Percentiles rank a stretch among this genome's conserved stretches.
These are phyloP conservation scores for Diarsia rubi DNA, from an alignment of 2,888 invertebrate species.

Conservation along the genomic window DNA sequence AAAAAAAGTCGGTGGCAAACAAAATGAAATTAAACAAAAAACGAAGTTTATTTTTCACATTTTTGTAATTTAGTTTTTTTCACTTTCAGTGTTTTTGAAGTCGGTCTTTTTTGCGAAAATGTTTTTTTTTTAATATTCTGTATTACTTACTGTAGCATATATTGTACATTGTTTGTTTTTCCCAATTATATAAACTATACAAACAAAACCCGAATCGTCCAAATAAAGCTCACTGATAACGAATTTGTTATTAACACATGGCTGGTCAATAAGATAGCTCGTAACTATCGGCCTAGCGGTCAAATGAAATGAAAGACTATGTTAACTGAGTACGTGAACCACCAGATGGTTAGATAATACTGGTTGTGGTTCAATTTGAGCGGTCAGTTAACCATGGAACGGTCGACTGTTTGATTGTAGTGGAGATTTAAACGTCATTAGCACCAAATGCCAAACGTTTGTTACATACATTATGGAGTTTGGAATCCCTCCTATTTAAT, in stretches of 20 bases:
- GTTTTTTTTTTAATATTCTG: too few relatives aligned
- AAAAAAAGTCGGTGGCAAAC: too few relatives aligned
- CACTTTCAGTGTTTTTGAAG: too few relatives aligned
- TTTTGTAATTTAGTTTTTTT: too few relatives aligned
- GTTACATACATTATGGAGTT: slow-evolving; percentile 12
- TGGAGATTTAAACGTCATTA: slow-evolving; percentile 25
- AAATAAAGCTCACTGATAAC: slow-evolving; percentile 42
- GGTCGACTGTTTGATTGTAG: slow-evolving; percentile 43
- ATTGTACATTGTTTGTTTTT: too few relatives aligned
- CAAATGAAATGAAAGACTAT: slow-evolving; percentile 47
- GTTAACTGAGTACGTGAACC: slow-evolving; percentile 38
- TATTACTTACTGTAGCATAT: too few relatives aligned
- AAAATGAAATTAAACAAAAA: too few relatives aligned
- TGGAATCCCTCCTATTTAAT: too few relatives aligned
- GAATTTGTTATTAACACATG: slow-evolving; percentile 46
- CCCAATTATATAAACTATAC: too few relatives aligned
- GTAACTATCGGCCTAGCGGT: slow-evolving; percentile 49
- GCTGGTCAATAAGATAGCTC: slow-evolving; percentile 52
- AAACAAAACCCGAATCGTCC: slow-evolving; percentile 2
- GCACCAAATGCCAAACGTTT: neutral
- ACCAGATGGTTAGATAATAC: slow-evolving; percentile 44
- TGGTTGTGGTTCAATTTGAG: slow-evolving; percentile 36
- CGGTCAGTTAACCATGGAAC: slow-evolving; percentile 27
- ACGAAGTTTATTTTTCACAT: too few relatives aligned
- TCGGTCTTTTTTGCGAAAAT: too few relatives aligned